Conservation (phyloP, 64 coral and sea anemone genomes). For the Exaiptasia diaphana region DNA sequence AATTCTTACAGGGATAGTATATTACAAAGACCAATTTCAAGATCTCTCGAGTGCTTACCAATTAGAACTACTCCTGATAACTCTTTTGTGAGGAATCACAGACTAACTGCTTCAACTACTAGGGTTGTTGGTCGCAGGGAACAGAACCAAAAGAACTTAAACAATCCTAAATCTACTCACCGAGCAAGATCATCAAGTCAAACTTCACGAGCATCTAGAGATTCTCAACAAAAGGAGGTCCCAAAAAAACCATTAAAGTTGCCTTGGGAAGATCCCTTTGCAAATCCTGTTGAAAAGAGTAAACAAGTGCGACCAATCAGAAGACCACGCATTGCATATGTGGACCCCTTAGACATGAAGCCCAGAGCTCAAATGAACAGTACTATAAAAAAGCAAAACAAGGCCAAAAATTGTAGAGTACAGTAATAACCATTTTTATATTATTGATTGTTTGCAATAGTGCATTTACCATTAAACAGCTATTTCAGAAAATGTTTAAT, state of each 20-base stretch:
- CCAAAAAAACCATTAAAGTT: constrained; percentile 66
- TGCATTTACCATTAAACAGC: too few relatives aligned
- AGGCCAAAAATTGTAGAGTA: constrained; percentile 89
- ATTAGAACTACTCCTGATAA: constrained; percentile 16
- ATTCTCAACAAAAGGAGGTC: constrained; percentile 21
- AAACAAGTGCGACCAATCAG: constrained; percentile 45
- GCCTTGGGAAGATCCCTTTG: constrained; percentile 98
- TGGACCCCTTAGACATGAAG: constrained; percentile 57
- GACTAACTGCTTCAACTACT: constrained; percentile 51
- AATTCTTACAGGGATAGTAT: background rate
- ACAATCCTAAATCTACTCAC: background rate
- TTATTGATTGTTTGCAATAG: too few relatives aligned
- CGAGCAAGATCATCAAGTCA: constrained; percentile 46
- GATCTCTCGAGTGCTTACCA: constrained; percentile 63
- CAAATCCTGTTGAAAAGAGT: constrained; percentile 88
- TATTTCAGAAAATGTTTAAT: too few relatives aligned
- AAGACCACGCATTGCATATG: constrained; percentile 83
- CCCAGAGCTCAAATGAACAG: constrained; percentile 49
- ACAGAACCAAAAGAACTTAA: background rate
- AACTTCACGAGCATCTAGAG: constrained; percentile 45
- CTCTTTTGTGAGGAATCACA: constrained; percentile 26
- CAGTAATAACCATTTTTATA: too few relatives aligned
- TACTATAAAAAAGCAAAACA: constrained; percentile 66
- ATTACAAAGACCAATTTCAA: constrained; percentile 41
- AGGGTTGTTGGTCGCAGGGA: background rate